Evolutionary conservation across 2,113 vertebrate species (phyloP).

Genomic region (Rhinopithecus roxellana): DNA sequence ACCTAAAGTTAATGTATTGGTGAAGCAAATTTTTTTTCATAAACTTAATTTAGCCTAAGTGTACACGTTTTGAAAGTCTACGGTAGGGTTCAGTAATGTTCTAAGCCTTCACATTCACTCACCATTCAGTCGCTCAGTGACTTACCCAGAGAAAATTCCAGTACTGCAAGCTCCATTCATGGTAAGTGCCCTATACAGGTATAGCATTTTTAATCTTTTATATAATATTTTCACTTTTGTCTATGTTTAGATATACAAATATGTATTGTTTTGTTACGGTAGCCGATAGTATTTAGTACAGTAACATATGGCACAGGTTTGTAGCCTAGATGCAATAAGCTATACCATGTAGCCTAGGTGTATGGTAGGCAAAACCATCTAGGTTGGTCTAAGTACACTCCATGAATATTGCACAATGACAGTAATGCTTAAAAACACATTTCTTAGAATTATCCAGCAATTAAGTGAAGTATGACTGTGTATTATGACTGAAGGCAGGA

Average conservation of each 20-base stretch:
- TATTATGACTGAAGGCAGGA: not conserved
- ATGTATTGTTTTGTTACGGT: not conserved
- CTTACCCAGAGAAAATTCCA: not conserved
- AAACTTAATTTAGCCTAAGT: not conserved
- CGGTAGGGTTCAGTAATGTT: not conserved
- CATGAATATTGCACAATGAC: not conserved
- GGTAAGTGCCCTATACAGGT: not conserved
- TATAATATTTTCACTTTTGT: not conserved
- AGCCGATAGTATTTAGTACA: not conserved
- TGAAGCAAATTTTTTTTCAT: not conserved
- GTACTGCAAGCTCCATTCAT: not conserved
- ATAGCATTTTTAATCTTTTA: not conserved
- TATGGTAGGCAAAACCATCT: not conserved
- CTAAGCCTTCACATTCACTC: not conserved
- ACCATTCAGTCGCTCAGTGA: not conserved
- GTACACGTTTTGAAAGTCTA: not conserved
- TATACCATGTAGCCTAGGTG: not conserved
- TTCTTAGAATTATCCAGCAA: not conserved
- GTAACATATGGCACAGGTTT: not conserved
- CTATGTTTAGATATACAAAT: not conserved
- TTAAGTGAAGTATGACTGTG: not conserved
- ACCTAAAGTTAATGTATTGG: not conserved
- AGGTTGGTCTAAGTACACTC: not conserved
- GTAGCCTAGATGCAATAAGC: not conserved
- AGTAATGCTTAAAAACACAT: not conserved